Percentiles rank a stretch among this genome's conserved stretches.
These are phyloP conservation scores for Girardia tigrina DNA, from an alignment of 2,888 invertebrate genomes.

Conservation along the genomic window DNA sequence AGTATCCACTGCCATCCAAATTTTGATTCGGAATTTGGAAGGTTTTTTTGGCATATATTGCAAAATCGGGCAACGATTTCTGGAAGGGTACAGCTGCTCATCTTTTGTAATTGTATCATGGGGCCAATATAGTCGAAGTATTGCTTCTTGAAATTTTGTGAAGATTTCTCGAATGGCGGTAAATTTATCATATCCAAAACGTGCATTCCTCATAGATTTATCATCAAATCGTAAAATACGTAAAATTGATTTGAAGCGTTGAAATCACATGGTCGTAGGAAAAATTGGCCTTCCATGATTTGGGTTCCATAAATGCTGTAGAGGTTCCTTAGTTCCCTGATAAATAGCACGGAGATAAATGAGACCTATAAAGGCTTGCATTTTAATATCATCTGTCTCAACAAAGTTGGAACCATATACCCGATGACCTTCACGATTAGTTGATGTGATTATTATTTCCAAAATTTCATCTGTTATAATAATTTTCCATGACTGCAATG, in stretches of 20 bases:
- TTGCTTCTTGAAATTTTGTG: conserved; percentile 9
- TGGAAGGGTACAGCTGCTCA: conserved; percentile 25
- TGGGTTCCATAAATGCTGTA: background rate
- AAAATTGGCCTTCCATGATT: conserved; percentile 27
- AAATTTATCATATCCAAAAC: conserved; percentile 24
- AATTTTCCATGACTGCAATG: conserved; percentile 6
- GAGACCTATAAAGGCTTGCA: conserved; percentile 27
- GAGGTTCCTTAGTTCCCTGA: conserved; percentile 26
- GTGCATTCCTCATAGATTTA: conserved; percentile 10
- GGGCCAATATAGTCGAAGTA: conserved; percentile 24
- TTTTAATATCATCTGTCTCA: background rate
- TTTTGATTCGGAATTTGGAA: conserved; percentile 29
- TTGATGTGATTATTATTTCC: background rate
- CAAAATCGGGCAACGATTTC: conserved; percentile 29
- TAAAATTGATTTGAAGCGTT: conserved; percentile 27
- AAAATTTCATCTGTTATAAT: background rate
- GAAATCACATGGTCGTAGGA: conserved; percentile 21
- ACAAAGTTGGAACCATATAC: background rate
- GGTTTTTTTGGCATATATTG: conserved; percentile 27
- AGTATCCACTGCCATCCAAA: too few species aligned
- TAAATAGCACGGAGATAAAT: conserved; percentile 26
- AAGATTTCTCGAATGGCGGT: conserved; percentile 24
- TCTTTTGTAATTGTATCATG: conserved; percentile 26
- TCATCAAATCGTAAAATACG: conserved; percentile 30
- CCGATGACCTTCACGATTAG: conserved; percentile 19